Evolutionary conservation across 2,888 invertebrate species (phyloP).

Genomic region (Polyploca ridens): DNA sequence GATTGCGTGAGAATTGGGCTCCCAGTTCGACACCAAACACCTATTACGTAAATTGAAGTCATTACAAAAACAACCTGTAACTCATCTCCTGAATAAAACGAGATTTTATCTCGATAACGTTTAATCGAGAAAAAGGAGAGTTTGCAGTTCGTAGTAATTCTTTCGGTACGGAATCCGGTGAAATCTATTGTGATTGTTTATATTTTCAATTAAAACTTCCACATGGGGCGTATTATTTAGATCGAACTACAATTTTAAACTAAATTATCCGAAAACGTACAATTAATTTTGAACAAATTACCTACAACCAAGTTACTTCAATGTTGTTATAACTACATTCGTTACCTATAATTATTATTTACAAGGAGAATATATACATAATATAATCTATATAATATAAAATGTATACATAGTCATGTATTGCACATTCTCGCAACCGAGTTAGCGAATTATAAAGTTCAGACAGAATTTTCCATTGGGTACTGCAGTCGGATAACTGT

Average conservation of each 20-base stretch:
- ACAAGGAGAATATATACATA: too few species aligned
- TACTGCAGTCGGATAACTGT: slow-evolving; percentile 34
- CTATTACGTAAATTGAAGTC: slow-evolving; percentile 23
- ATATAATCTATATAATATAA: not conserved
- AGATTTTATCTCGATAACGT: slow-evolving; percentile 16
- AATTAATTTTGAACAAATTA: too few species aligned
- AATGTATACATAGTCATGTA: not conserved
- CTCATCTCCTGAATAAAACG: slow-evolving; percentile 14
- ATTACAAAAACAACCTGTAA: not conserved
- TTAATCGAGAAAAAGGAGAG: slow-evolving; percentile 12
- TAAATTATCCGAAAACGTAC: too few species aligned
- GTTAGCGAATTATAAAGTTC: slow-evolving; percentile 11
- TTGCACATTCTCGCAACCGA: not conserved
- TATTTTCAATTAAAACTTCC: not conserved
- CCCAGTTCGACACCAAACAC: slow-evolving; percentile 25
- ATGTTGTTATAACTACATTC: too few species aligned
- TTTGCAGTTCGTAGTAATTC: slow-evolving; percentile 15
- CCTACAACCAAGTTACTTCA: too few species aligned
- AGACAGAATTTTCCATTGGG: slow-evolving; percentile 40
- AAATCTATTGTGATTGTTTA: not conserved
- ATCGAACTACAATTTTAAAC: too few species aligned
- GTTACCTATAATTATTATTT: too few species aligned
- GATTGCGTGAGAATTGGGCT: too few species aligned
- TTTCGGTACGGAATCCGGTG: not conserved
- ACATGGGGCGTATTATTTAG: too few species aligned